These are phyloP conservation scores for Thermophis baileyi DNA, from an alignment of 2,113 vertebrate genomes.

Conservation along the genomic window DNA sequence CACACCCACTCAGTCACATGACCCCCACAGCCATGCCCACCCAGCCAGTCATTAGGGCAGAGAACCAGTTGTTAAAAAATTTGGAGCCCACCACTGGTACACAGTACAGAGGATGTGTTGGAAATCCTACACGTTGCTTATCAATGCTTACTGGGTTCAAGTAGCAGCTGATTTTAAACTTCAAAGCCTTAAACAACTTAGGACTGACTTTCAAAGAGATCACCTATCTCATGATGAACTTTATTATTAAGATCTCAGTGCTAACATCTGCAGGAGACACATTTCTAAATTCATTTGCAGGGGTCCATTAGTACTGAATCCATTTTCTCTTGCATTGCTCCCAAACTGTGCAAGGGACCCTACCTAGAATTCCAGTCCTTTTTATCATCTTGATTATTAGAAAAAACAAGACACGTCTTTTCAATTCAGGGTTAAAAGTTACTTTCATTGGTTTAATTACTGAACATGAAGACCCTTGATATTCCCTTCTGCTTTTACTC, in stretches of 20 bases:
- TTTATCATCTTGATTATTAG: not conserved
- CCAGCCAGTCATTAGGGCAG: no score
- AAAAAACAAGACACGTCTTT: not conserved
- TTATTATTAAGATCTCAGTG: not conserved
- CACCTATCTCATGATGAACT: not conserved
- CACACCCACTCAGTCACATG: no score
- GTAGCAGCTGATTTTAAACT: not conserved
- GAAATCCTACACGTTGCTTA: not conserved
- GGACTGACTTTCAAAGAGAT: not conserved
- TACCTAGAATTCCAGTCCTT: not conserved
- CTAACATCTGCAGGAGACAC: not conserved
- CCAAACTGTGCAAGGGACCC: not conserved
- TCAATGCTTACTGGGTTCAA: not conserved
- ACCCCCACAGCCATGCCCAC: no score
- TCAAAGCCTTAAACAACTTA: not conserved
- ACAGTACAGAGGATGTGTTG: not conserved
- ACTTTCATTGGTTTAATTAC: not conserved
- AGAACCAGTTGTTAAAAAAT: no score
- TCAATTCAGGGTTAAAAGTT: not conserved
- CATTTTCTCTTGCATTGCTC: not conserved
- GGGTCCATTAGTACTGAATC: not conserved
- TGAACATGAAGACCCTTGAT: not conserved
- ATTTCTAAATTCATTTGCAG: not conserved
- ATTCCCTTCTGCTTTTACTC: not conserved
- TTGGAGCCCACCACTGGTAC: not conserved